Percentiles rank a stretch among this genome's conserved stretches.
Evolutionary conservation across 2,113 vertebrate species (phyloP).

Genomic region (Oceanites oceanicus): DNA sequence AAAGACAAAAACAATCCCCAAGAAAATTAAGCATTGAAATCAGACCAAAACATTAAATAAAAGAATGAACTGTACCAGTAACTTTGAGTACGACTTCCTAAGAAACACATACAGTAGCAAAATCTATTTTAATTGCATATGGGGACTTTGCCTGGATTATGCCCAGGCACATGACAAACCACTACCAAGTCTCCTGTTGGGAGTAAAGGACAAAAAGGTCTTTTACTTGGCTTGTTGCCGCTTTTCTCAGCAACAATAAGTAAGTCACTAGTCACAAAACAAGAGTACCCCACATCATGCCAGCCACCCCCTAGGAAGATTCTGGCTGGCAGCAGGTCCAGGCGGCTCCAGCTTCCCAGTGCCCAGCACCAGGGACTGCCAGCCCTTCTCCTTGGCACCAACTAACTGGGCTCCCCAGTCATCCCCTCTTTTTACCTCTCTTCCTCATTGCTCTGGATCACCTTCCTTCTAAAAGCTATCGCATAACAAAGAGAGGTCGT

Average conservation of each 20-base stretch:
- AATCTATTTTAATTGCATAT: constrained; percentile 24
- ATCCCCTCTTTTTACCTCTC: background rate
- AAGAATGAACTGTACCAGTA: background rate
- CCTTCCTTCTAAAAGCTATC: background rate
- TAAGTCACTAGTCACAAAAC: constrained; percentile 1
- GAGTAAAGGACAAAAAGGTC: constrained; percentile 31
- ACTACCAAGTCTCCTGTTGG: background rate
- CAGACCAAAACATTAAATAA: background rate
- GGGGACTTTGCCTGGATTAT: constrained; percentile 14
- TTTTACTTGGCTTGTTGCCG: constrained; percentile 28
- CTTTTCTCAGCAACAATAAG: background rate
- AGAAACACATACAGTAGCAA: constrained; percentile 10
- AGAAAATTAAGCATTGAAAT: background rate
- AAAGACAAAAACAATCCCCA: background rate
- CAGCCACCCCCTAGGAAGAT: background rate
- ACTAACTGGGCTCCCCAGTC: background rate
- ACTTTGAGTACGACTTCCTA: background rate
- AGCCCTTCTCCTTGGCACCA: background rate
- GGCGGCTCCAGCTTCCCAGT: background rate
- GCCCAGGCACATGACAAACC: constrained; percentile 20
- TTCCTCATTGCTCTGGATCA: background rate
- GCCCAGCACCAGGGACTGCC: background rate
- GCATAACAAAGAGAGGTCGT: background rate
- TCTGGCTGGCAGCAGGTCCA: background rate
- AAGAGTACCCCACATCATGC: background rate